Base-by-base conservation (phyloP, 2,888 invertebrate species). In the Cepaea hortensis region DNA sequence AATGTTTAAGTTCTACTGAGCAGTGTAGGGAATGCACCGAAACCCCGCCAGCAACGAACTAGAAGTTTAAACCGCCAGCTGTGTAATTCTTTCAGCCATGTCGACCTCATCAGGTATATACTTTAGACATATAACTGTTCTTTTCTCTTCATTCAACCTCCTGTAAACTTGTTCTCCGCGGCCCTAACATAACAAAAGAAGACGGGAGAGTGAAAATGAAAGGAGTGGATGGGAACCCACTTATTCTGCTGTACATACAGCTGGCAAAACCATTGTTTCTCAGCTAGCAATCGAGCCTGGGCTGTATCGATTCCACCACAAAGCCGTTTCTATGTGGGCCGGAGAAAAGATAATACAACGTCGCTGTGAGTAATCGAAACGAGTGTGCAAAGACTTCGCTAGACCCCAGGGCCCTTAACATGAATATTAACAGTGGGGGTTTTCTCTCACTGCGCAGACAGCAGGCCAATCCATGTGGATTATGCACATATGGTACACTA, bases 281-380 rank as follows among this genome's bases (percentile, higher is more conserved):
- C 6, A 11, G 15, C 76, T 1, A 50, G 15, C 6, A 48, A 76
- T 76, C 50, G 15, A 50, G n/a, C 48, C 15, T 3, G 18, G n/a
- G 15, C 76, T 50, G 2, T 50, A 76, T 76, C 76, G 76, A 76
- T 50, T 76, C 23, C 72, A 13, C 46, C 50, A 76, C 50, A 48
- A 76, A 50, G 50, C 76, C 50, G 5, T 76, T 76, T 48, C 50
- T 76, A n/a, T 76, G 76, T 18, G 55, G 55, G 3, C 13, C 15
- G 50, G 76, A 4, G 6, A 50, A 76, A 76, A 18, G 50, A 50
- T 50, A 76, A 76, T 76, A 50, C 50, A 76, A 50, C 13, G 48
- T 15, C 20, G 50, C 76, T 76, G 76, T 76, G 76, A 48, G 75
- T 75, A n/a, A 75, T 75, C 75, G 75, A 75, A 75, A 48, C 50